Evolutionary conservation across 2,888 invertebrate genomes (phyloP).

Genomic region (Antheraea yamamai): DNA sequence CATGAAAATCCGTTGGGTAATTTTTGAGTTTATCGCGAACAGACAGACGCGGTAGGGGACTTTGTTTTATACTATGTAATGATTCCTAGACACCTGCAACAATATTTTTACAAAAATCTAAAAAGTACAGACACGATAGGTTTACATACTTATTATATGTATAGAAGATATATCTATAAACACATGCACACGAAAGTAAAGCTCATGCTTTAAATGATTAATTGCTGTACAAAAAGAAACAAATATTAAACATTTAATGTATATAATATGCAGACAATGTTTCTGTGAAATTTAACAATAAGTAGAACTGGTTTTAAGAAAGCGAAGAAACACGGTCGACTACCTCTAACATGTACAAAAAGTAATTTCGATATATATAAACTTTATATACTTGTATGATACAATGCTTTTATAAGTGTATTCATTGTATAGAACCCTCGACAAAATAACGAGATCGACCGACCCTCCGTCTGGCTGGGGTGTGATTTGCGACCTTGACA

Average conservation of each 20-base stretch:
- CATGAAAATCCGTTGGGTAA: too few species aligned
- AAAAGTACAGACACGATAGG: too few species aligned
- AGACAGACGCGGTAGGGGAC: too few species aligned
- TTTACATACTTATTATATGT: too few species aligned
- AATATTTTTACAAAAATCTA: too few species aligned
- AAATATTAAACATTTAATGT: background rate
- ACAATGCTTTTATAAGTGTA: conserved; percentile 30
- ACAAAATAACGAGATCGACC: conserved; percentile 39
- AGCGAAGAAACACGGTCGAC: conserved; percentile 23
- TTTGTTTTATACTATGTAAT: too few species aligned
- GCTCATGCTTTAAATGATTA: background rate
- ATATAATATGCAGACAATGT: background rate
- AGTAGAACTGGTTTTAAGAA: conserved; percentile 20
- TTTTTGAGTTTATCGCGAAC: too few species aligned
- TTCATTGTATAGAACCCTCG: conserved; percentile 47
- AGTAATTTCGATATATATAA: conserved; percentile 14
- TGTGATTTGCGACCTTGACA: conserved; percentile 59
- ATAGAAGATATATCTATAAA: too few species aligned
- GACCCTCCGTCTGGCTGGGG: conserved; percentile 67
- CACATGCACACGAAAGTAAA: background rate
- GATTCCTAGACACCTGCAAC: too few species aligned
- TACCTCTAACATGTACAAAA: conserved; percentile 18
- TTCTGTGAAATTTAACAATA: conserved; percentile 15
- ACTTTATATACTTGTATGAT: conserved; percentile 10
- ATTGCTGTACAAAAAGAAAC: background rate